Base-by-base conservation (phyloP, 2,113 vertebrate genomes). In the Macheiramphus alcinus region DNA sequence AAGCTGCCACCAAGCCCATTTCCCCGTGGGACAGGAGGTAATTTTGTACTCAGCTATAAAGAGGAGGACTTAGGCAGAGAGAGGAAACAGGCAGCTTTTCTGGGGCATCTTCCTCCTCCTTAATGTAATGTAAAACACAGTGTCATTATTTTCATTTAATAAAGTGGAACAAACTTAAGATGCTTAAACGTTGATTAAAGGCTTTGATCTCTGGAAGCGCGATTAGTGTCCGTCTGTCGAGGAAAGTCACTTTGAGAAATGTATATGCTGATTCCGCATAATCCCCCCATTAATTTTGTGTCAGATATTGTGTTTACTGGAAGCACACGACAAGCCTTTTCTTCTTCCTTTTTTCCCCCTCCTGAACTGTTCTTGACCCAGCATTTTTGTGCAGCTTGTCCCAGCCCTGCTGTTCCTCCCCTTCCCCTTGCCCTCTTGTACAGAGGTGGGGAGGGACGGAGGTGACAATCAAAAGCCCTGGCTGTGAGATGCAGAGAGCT, bases 111-210 rank as follows among this genome's bases (percentile, higher is more conserved):
- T 34, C 62, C 72, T 47, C 40, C 56, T 62, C 90, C 59, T 17
- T 40, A 3, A 8, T 0, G 43, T 9, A 12, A 16, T 43, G 86
- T 47, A 67, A 58, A 93, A 29, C 95, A 90, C 79, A 6, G 87
- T 18, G 58, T 58, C 90, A 12, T 86, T 83, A 70, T 90, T 88
- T 70, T 65, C 79, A 31, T 61, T 55, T 55, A 56, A 83, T 59
- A 86, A 92, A 88, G 85, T 62, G 85, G 95, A 94, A 93, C 96
- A 59, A 93, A 12, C 88, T 63, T 93, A 88, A 92, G 94, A 70
- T 91, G 86, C 95, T 97, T 67, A 88, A 94, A 82, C 13, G 9
- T n/a, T 88, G 97, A 72, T 55, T 91, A 91, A 85, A 81, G 90
- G 91, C 95, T 96, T 92, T 94, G 95, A 81, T 94, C 92, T 87